These are phyloP conservation scores for Malurus alboscapulatus DNA, from an alignment of 2,113 vertebrate genomes.

Conservation along the genomic window DNA sequence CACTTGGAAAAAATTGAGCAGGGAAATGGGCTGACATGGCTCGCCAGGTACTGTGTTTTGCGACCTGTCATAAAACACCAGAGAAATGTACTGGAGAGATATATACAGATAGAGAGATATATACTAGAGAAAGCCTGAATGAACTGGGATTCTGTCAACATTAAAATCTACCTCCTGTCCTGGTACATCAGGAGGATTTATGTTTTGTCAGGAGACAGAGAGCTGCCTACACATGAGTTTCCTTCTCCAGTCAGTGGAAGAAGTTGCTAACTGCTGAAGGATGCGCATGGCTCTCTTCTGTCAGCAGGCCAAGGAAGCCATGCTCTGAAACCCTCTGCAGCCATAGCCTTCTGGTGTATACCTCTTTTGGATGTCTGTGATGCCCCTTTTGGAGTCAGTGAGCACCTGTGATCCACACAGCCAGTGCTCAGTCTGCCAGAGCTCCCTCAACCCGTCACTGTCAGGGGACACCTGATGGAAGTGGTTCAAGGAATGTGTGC, in stretches of 20 bases:
- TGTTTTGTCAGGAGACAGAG: not conserved
- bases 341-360: no score
- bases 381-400: not conserved
- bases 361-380: no score
- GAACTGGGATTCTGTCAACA: not conserved
- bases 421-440: not conserved
- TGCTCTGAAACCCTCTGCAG: not conserved
- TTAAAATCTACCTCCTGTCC: not conserved
- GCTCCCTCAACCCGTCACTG: not conserved
- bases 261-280: not conserved
- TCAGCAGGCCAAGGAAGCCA: no score
- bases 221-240: not conserved
- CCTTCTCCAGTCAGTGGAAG: not conserved
- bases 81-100: no score
- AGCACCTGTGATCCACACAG: accelerated
- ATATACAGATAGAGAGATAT: no score
- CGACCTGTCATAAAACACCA: no score
- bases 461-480: not conserved
- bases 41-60: not conserved
- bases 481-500: not conserved
- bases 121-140: no score
- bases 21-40: not conserved
- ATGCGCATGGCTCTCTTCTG: accelerated
- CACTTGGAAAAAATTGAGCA: accelerated
- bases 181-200: not conserved